These are phyloP conservation scores for Omphaloscelis lunosa DNA, from an alignment of 2,888 invertebrate species.

Conservation along the genomic window DNA sequence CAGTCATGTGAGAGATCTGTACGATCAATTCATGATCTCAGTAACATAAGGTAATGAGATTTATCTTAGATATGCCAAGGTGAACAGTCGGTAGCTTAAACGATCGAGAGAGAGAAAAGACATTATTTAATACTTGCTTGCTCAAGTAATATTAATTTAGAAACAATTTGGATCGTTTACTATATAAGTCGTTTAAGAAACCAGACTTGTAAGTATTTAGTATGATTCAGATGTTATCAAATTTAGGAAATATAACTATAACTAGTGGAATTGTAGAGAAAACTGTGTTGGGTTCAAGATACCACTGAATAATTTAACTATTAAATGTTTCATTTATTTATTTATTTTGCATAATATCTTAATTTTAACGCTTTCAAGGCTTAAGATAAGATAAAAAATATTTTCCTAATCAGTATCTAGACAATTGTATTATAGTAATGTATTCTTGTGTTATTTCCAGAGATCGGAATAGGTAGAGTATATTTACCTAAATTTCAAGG, in stretches of 20 bases:
- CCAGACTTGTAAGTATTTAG: constrained; percentile 41
- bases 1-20: constrained; percentile 64
- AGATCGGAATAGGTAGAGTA: too few species aligned
- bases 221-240: constrained; percentile 40
- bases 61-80: constrained; percentile 38
- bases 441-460: constrained; percentile 10
- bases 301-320: constrained; percentile 24
- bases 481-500: too few species aligned
- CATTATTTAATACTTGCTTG: constrained; percentile 61
- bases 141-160: constrained; percentile 66
- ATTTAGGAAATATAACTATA: constrained; percentile 19
- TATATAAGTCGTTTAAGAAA: constrained; percentile 61
- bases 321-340: constrained; percentile 31
- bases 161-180: constrained; percentile 48
- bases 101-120: constrained; percentile 62
- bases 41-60: constrained; percentile 44
- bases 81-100: constrained; percentile 62
- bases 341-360: constrained; percentile 59
- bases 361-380: constrained; percentile 35
- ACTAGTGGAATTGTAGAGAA: constrained; percentile 16
- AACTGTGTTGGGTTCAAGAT: constrained; percentile 17
- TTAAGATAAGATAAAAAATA: constrained; percentile 35
- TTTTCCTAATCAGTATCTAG: constrained; percentile 34
- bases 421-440: constrained; percentile 30
- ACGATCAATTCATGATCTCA: constrained; percentile 62